These are phyloP conservation scores for Cynopterus sphinx DNA, from an alignment of 2,797 vertebrate genomes.

Conservation along the genomic window DNA sequence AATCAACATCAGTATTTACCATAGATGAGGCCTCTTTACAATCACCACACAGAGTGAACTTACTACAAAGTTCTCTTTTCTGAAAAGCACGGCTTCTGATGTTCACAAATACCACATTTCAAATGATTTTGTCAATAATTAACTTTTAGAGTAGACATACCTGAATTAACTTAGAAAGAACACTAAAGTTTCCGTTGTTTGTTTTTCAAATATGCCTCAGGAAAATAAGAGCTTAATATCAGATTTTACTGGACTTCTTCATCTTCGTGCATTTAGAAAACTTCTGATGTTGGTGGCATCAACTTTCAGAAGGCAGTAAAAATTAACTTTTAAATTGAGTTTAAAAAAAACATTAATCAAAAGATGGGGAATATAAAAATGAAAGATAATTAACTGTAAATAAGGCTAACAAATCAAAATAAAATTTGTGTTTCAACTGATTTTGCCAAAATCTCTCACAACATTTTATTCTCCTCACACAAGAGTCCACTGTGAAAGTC, in stretches of 20 bases:
- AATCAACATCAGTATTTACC: neutral
- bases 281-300: neutral
- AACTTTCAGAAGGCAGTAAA: neutral
- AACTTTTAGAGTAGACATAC: neutral
- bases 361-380: neutral
- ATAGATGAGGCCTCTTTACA: neutral
- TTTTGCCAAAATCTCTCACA: neutral
- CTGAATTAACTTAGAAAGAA: conserved; percentile 12
- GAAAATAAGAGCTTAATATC: neutral
- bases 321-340: conserved; percentile 8
- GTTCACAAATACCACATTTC: neutral
- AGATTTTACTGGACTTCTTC: neutral
- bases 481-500: neutral
- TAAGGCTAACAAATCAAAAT: neutral
- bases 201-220: neutral
- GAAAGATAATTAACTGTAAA: neutral
- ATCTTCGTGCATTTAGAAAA: conserved; percentile 12
- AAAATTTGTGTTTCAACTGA: conserved; percentile 8
- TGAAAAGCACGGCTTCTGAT: conserved; percentile 23
- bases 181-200: neutral
- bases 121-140: neutral
- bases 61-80: neutral
- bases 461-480: neutral
- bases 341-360: neutral
- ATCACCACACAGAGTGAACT: neutral